These are phyloP conservation scores for Lagocephalus sceleratus DNA, from an alignment of 2,797 vertebrate genomes.

Conservation along the genomic window DNA sequence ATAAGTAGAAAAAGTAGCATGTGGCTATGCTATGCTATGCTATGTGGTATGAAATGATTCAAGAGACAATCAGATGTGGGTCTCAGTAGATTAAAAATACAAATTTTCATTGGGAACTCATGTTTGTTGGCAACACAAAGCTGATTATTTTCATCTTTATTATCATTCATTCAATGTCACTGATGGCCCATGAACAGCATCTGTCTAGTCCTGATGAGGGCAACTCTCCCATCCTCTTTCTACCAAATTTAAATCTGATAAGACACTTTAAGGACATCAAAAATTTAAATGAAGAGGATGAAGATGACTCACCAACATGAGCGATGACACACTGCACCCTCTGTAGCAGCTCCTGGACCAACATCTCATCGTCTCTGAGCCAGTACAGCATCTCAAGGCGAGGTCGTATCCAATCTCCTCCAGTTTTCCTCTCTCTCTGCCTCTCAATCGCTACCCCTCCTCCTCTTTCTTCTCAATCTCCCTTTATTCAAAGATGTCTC, in stretches of 20 bases:
- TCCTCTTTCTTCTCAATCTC: not conserved
- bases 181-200: not conserved
- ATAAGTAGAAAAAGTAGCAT: not conserved
- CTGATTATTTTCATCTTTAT: no score
- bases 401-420: constrained; percentile 50
- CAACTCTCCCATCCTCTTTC: constrained; percentile 11
- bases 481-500: constrained; percentile 1
- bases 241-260: not conserved
- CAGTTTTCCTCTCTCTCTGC: constrained; percentile 4
- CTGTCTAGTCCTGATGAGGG: constrained; percentile 47
- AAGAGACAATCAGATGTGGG: no score
- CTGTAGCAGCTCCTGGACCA: constrained; percentile 87
- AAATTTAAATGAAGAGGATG: not conserved
- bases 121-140: no score
- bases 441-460: constrained; percentile 16
- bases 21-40: not conserved
- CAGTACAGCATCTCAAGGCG: constrained; percentile 88
- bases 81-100: no score
- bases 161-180: no score
- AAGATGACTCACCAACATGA: constrained; percentile 86
- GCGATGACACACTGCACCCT: constrained; percentile 89
- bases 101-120: no score
- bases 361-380: constrained; percentile 93
- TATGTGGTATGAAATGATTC: not conserved
- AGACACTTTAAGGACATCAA: no score